These are phyloP conservation scores for Oxygymnocypris stewartii DNA, from an alignment of 2,113 vertebrate genomes.

Conservation along the genomic window DNA sequence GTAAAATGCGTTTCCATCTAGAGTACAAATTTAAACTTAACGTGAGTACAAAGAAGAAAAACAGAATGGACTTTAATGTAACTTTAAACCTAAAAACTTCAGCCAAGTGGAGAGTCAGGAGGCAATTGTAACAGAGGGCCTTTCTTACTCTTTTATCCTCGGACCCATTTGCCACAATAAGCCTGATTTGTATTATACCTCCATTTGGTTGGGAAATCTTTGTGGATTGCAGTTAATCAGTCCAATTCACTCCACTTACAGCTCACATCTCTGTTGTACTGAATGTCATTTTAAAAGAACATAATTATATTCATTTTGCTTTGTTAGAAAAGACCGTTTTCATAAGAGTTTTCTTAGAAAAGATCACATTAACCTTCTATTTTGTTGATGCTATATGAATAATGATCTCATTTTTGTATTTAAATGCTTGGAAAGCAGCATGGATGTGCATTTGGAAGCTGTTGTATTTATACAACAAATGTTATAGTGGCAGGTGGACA, in stretches of 20 bases:
- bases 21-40: constrained; percentile 35
- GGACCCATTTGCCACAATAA: constrained; percentile 50
- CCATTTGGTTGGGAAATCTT: constrained; percentile 22
- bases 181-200: constrained; percentile 33
- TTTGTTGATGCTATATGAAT: constrained; percentile 12
- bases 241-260: constrained; percentile 12
- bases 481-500: neutral
- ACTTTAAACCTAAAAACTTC: constrained; percentile 50
- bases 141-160: constrained; percentile 35
- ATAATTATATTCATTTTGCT: neutral
- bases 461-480: neutral
- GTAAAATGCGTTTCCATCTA: constrained; percentile 25
- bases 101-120: constrained; percentile 47
- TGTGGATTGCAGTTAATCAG: constrained; percentile 39
- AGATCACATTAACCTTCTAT: neutral
- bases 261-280: constrained; percentile 1
- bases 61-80: constrained; percentile 47
- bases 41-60: constrained; percentile 40
- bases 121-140: constrained; percentile 40
- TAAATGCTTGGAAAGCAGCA: neutral
- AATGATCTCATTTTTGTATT: neutral
- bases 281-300: neutral
- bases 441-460: neutral
- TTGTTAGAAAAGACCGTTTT: neutral
- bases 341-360: neutral